A percentile compares a stretch with the other conserved stretches of the same genome.
phyloP scores from a whole-genome alignment of 2,113 vertebrate species.

The Antigone vipio region DNA sequence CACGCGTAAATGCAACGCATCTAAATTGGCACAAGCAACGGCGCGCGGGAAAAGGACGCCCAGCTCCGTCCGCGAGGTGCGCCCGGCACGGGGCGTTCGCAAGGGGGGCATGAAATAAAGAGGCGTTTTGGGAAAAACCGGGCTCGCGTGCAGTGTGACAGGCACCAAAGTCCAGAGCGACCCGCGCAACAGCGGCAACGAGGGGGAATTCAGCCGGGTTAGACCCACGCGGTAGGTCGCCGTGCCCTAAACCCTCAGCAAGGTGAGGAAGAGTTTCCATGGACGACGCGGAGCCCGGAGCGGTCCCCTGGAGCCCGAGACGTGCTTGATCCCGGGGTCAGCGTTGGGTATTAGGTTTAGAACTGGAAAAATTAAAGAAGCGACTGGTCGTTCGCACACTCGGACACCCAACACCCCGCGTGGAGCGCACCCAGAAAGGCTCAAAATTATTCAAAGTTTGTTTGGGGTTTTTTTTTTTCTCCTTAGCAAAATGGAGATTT shows the following conservation, averaged over 20 bases:
- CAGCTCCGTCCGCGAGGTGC: background rate
- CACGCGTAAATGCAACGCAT: rapidly evolving
- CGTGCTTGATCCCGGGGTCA: too few relatives aligned
- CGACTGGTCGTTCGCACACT: background rate
- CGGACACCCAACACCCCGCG: rapidly evolving
- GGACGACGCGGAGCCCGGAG: background rate
- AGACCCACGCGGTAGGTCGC: background rate
- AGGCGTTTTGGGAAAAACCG: background rate
- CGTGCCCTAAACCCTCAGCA: background rate
- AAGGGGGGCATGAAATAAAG: background rate
- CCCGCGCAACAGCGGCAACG: rapidly evolving
- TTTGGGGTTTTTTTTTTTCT: background rate
- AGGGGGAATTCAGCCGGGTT: background rate
- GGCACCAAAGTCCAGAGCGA: background rate
- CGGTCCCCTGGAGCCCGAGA: background rate
- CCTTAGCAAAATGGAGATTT: background rate
- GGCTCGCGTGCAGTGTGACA: rapidly evolving
- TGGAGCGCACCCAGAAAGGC: too few relatives aligned
- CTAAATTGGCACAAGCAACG: background rate
- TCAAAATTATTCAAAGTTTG: background rate
- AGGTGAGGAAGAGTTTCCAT: background rate
- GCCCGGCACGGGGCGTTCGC: rapidly evolving
- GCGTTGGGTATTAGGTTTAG: background rate
- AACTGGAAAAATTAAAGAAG: background rate
- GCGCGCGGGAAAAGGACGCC: background rate